phyloP scores from a whole-genome alignment of 2,113 vertebrate genomes.

The Dicentrarchus labrax region DNA sequence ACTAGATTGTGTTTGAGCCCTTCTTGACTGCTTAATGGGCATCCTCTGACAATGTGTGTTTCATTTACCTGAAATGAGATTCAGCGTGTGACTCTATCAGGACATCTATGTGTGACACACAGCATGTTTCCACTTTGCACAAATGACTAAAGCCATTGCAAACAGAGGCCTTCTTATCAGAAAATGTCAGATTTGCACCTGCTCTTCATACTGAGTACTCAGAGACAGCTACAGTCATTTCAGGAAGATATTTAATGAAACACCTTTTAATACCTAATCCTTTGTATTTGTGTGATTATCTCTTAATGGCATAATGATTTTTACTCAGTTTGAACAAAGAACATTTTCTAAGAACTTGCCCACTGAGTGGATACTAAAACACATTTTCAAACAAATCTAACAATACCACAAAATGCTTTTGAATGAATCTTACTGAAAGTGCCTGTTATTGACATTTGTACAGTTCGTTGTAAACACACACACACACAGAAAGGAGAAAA shows the following conservation, averaged over 20 bases:
- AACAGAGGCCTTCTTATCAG: conserved; percentile 26
- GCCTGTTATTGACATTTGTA: background rate
- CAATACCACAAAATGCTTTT: background rate
- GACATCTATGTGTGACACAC: conserved; percentile 26
- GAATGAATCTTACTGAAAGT: background rate
- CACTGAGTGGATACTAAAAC: background rate
- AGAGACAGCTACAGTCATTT: background rate
- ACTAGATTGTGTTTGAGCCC: background rate
- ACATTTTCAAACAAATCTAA: background rate
- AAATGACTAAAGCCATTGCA: conserved; percentile 16
- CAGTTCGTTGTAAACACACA: background rate
- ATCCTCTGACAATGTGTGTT: conserved; percentile 38
- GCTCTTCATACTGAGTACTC: conserved; percentile 21
- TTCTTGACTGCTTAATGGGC: conserved; percentile 40
- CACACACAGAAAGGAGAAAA: background rate
- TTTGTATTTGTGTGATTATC: background rate
- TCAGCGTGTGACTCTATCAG: conserved; percentile 18
- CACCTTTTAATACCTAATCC: background rate
- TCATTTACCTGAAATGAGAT: conserved; percentile 30
- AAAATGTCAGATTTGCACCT: conserved; percentile 34
- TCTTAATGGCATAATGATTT: background rate
- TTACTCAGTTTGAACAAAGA: background rate
- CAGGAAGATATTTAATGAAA: conserved; percentile 25
- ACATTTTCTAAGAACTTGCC: background rate
- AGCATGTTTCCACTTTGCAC: conserved; percentile 24